Conservation (phyloP, 2,888 invertebrate species). For the Eupithecia centaureata region DNA sequence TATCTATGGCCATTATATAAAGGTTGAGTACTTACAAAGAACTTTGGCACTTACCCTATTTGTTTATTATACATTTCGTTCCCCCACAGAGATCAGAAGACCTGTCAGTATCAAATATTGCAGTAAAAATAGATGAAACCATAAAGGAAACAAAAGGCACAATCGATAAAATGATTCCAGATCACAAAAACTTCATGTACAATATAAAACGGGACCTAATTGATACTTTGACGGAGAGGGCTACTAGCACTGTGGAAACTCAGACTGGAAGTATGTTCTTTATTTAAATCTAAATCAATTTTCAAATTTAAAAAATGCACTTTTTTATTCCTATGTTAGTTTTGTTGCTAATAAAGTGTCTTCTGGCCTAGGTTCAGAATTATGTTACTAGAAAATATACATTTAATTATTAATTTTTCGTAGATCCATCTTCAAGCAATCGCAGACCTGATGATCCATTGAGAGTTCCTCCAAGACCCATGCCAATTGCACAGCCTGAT, state of each 20-base stretch:
- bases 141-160: conserved; percentile 83
- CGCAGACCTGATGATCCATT: conserved; percentile 66
- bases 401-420: neutral
- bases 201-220: conserved; percentile 86
- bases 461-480: conserved; percentile 62
- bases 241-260: conserved; percentile 77
- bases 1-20: neutral
- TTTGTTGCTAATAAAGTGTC: neutral
- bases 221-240: conserved; percentile 82
- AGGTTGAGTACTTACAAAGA: neutral
- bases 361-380: neutral
- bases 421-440: conserved; percentile 17
- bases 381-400: neutral
- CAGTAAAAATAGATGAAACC: conserved; percentile 82
- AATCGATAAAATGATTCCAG: conserved; percentile 86
- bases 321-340: neutral
- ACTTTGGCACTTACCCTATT: neutral
- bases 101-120: conserved; percentile 85
- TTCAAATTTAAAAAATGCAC: no score
- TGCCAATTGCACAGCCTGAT: conserved; percentile 64
- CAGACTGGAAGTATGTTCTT: conserved; percentile 65
- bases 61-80: conserved; percentile 22
- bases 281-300: no score
- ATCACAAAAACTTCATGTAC: conserved; percentile 84
- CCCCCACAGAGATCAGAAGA: conserved; percentile 79